Conservation (phyloP, 2,113 vertebrate species). For the Vidua macroura region DNA sequence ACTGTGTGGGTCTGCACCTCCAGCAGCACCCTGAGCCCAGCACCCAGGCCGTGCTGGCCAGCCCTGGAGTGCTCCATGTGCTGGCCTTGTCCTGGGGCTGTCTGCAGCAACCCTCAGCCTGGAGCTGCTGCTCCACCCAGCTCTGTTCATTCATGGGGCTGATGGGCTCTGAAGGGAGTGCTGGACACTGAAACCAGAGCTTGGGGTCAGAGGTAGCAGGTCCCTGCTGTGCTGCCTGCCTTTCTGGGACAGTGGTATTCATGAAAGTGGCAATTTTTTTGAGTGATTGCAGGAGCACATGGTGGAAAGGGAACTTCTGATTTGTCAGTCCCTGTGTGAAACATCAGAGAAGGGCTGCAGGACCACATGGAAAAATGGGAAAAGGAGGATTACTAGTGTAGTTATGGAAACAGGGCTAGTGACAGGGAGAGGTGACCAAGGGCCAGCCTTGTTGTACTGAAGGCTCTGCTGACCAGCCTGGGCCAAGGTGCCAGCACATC, state of each 20-base stretch:
- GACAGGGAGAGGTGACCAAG: not conserved
- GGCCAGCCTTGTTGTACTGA: not conserved
- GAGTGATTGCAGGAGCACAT: not conserved
- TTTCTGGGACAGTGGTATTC: not conserved
- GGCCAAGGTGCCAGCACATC: not conserved
- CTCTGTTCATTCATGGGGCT: not conserved
- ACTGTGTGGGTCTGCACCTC: accelerated
- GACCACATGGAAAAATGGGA: not conserved
- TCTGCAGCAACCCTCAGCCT: not conserved
- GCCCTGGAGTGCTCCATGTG: not conserved
- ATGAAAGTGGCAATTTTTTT: not conserved
- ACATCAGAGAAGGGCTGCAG: not conserved
- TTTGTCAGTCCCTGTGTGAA: not conserved
- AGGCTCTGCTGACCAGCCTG: not conserved
- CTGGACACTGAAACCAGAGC: not conserved
- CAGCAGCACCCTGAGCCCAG: not conserved
- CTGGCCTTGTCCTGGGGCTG: not conserved
- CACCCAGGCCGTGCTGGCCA: not conserved
- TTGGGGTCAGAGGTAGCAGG: not conserved
- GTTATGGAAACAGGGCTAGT: not conserved
- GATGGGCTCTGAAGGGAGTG: not conserved
- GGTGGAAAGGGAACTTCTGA: not conserved
- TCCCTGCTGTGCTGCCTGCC: not conserved
- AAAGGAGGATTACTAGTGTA: not conserved
- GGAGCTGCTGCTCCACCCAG: not conserved